These are phyloP conservation scores for Philopedon plagiatum DNA, from an alignment of 2,888 invertebrate genomes.

Conservation along the genomic window DNA sequence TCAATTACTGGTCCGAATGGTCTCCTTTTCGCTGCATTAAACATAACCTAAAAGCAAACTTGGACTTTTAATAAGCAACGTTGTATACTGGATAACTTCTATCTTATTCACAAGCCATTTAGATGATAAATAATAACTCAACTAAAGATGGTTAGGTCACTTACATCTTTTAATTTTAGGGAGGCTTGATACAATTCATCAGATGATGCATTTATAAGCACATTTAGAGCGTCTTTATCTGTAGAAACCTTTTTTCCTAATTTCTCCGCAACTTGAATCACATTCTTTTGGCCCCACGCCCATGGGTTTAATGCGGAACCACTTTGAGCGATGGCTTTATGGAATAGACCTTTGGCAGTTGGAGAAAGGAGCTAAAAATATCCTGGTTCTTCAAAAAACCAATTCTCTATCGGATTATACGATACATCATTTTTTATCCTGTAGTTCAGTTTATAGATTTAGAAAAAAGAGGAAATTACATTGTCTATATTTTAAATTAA, in stretches of 20 bases:
- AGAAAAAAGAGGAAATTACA: too few relatives aligned
- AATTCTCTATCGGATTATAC: too few relatives aligned
- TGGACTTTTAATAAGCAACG: too few relatives aligned
- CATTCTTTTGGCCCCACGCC: constrained; percentile 52
- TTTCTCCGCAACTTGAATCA: constrained; percentile 29
- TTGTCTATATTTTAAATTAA: too few relatives aligned
- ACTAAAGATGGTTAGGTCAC: too few relatives aligned
- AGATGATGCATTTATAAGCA: constrained; percentile 64
- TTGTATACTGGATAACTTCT: too few relatives aligned
- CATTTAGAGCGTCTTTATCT: constrained; percentile 65
- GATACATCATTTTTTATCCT: too few relatives aligned
- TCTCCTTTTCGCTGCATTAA: constrained; percentile 22
- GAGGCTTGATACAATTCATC: constrained; percentile 53
- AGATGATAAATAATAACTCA: too few relatives aligned
- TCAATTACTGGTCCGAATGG: constrained; percentile 55
- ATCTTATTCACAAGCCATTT: too few relatives aligned
- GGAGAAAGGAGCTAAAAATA: constrained; percentile 65
- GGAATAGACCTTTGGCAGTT: constrained; percentile 63
- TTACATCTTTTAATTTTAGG: constrained; percentile 46
- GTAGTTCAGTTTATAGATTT: too few relatives aligned
- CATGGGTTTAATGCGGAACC: constrained; percentile 55
- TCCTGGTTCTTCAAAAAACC: too few relatives aligned
- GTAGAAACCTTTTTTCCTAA: constrained; percentile 59
- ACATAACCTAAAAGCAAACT: neutral
- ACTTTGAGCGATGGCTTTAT: constrained; percentile 57